Conservation (phyloP, 2,888 invertebrate species). For the Melanotus villosus region DNA sequence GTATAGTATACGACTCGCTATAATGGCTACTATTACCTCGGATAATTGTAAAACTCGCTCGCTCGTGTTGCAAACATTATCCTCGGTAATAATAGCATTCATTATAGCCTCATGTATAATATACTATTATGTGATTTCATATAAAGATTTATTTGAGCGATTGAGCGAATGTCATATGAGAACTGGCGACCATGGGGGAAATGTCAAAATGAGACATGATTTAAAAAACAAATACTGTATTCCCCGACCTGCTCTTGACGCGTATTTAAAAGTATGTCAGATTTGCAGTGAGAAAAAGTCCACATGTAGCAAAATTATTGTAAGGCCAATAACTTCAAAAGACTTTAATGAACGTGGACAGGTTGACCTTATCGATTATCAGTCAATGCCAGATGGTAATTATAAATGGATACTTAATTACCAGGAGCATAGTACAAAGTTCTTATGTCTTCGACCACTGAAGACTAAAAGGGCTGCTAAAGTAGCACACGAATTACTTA, state of each 20-base stretch:
- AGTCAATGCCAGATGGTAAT: background rate
- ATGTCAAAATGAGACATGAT: background rate
- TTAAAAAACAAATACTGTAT: conserved; percentile 10
- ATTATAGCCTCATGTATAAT: no score
- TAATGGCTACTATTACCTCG: no score
- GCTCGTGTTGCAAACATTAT: no score
- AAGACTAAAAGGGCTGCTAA: conserved; percentile 2
- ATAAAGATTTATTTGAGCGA: background rate
- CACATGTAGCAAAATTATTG: background rate
- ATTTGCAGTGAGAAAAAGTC: background rate
- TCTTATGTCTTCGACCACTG: conserved; percentile 3
- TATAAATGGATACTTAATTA: conserved; percentile 9
- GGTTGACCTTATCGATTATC: conserved; percentile 1
- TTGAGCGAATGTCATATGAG: background rate
- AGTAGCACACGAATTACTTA: background rate
- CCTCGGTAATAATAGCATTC: no score
- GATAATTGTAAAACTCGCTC: no score
- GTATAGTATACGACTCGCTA: no score
- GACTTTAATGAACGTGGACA: conserved; percentile 11
- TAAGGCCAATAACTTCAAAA: conserved; percentile 4
- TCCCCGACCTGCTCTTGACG: conserved; percentile 1
- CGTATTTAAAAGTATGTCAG: background rate
- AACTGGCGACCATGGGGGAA: conserved; percentile 3
- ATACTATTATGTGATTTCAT: no score
- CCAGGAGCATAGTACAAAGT: background rate